These are phyloP conservation scores for Bemisia tabaci DNA, from an alignment of 1,140 invertebrate genomes.

Conservation along the genomic window DNA sequence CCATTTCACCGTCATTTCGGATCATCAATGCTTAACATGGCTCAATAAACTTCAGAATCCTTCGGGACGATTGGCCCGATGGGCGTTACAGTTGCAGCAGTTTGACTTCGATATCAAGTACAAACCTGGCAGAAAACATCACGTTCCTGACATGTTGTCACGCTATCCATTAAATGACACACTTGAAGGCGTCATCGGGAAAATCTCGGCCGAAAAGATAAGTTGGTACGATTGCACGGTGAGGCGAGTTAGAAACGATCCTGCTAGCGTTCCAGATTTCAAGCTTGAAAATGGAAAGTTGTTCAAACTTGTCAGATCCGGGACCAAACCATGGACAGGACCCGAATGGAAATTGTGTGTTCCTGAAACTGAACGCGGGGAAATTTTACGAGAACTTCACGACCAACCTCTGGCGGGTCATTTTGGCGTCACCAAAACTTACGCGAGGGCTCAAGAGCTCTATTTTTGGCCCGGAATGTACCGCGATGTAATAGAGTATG, in stretches of 20 bases:
- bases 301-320: no score
- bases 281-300: no score
- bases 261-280: no score
- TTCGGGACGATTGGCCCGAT: not conserved
- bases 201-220: no score
- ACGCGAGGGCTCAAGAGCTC: not conserved
- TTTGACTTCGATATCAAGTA: not conserved
- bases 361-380: no score
- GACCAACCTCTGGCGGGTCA: not conserved
- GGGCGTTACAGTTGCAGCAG: not conserved
- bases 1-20: not conserved
- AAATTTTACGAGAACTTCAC: not conserved
- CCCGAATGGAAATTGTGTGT: no score
- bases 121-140: not conserved
- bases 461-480: constrained; percentile 7
- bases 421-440: constrained; percentile 1
- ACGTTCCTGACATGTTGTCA: not conserved
- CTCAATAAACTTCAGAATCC: not conserved
- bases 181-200: no score
- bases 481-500: not conserved
- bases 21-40: not conserved
- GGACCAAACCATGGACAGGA: no score
- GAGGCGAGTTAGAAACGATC: no score
- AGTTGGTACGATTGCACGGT: no score
- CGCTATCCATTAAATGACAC: not conserved